Evolutionary conservation across 2,113 vertebrate species (phyloP), one percentile per base, ranked within the genome.

Genomic region (Neotoma lepida): DNA sequence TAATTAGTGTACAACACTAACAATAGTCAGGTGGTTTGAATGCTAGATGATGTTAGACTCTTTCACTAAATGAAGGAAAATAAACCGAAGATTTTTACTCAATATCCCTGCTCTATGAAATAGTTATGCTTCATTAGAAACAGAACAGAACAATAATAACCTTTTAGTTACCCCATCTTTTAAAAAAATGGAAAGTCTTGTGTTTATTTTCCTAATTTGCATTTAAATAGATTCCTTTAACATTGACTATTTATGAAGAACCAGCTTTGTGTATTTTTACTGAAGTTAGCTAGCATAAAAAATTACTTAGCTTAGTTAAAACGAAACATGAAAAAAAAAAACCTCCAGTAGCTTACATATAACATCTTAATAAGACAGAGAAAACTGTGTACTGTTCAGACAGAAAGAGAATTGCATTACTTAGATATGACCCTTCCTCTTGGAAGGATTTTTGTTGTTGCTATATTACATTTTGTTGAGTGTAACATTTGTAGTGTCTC

Each of bases 221-320:
- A 90, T 97, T 97, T 97, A 86, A 97, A 96, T 97, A 97, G 93
- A 97, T 97, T 96, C 87, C 49, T 97, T 97, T 97, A 13, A 33
- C 76, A 95, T 96, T 97, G 95, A 85, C 95, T 97, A 80, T 96
- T 85, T 95, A 96, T 92, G 97, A 97, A 97, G 85, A 95, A 97
- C 82, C 94, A 97, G 77, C 94, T 94, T 97, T 98, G 89, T 98
- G 94, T 98, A 91, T 98, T 98, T 98, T 97, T 94, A 89, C 78
- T 95, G 96, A 96, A 93, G 96, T 97, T 97, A 97, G 94, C 97
- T 96, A 98, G 49, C 74, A 95, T 94, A 61, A 80, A 87, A 95
- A 80, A 41, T 77, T 84, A 84, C 39, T 84, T 66, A 78, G 30
- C 80, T 98, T 98, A 96, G 90, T 97, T 98, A 86, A 96, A 98